Percentiles rank a stretch among this genome's conserved stretches.
phyloP scores from a whole-genome alignment of 2,888 invertebrate species.

The Parapristionchus giblindavisi region DNA sequence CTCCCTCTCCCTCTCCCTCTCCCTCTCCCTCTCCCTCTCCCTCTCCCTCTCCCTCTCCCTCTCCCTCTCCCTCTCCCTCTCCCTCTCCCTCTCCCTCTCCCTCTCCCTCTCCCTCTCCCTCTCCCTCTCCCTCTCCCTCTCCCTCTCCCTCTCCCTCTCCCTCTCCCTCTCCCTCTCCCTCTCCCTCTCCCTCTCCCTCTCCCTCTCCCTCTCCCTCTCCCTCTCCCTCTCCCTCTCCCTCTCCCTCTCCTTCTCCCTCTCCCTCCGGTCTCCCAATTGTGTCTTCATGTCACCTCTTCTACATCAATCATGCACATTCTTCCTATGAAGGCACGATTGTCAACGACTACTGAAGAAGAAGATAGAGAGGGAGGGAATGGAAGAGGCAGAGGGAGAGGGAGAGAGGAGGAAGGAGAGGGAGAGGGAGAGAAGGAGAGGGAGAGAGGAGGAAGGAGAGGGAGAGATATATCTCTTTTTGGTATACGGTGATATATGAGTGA shows the following conservation, averaged over 20 bases:
- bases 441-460: neutral
- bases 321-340: slow-evolving; percentile 2
- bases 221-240: neutral
- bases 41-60: neutral
- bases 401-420: neutral
- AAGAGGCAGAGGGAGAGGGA: slow-evolving; percentile 10
- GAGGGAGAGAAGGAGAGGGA: neutral
- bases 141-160: neutral
- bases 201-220: neutral
- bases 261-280: neutral
- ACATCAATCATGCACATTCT: neutral
- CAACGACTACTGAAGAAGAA: neutral
- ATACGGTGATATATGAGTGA: neutral
- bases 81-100: neutral
- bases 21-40: no score
- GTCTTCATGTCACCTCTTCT: neutral
- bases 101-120: neutral
- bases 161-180: neutral
- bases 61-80: neutral
- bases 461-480: neutral
- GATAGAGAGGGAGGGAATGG: slow-evolving; percentile 16
- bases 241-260: neutral
- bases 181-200: neutral
- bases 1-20: neutral
- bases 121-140: neutral